These are phyloP conservation scores for Limnothrissa miodon DNA, from an alignment of 2,113 vertebrate genomes.

Conservation along the genomic window DNA sequence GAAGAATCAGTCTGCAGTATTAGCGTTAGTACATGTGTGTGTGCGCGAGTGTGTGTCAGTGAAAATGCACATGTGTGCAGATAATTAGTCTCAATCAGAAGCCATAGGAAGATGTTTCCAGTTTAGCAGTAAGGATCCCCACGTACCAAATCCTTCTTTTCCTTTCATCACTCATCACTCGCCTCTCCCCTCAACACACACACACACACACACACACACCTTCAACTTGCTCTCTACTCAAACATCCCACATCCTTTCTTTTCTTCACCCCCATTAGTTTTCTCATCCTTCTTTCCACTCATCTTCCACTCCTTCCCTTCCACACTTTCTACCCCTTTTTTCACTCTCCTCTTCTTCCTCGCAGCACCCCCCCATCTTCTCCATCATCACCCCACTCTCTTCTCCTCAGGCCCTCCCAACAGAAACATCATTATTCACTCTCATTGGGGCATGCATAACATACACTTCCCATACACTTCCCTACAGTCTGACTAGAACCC, in stretches of 20 bases:
- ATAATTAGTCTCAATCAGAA: background rate
- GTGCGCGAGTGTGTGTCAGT: no score
- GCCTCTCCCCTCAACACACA: no score
- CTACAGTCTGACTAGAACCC: background rate
- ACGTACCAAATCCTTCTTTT: conserved; percentile 1
- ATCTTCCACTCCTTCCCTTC: background rate
- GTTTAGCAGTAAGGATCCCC: background rate
- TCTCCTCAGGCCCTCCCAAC: background rate
- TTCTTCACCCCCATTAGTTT: background rate
- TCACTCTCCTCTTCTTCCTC: background rate
- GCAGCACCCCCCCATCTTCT: background rate
- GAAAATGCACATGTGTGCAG: background rate
- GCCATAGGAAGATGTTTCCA: background rate
- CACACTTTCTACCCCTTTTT: background rate
- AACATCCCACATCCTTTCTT: background rate
- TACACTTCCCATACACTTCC: background rate
- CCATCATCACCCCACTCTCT: background rate
- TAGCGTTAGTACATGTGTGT: background rate
- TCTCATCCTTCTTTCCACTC: background rate
- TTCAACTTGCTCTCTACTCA: background rate
- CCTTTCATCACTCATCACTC: background rate
- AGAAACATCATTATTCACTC: conserved; percentile 3
- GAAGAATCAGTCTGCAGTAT: background rate
- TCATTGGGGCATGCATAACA: background rate
- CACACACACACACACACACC: background rate